phyloP scores from a whole-genome alignment of 2,113 vertebrate species.

The Butorides virescens region DNA sequence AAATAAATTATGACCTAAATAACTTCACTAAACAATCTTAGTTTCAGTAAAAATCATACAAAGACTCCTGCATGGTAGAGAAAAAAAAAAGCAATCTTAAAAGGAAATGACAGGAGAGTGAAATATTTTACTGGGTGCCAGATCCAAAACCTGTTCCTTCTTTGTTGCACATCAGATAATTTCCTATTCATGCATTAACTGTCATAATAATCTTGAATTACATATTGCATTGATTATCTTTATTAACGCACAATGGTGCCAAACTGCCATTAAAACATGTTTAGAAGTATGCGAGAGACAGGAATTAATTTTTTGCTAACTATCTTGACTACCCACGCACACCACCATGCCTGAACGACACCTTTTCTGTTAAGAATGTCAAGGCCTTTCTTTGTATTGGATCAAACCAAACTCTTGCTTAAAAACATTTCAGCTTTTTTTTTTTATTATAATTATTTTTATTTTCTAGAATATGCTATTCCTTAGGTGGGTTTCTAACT shows the following conservation, averaged over 20 bases:
- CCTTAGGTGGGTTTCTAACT: background rate
- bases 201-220: background rate
- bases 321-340: background rate
- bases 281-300: background rate
- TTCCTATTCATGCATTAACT: background rate
- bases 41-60: background rate
- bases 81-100: background rate
- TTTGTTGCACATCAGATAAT: background rate
- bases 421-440: background rate
- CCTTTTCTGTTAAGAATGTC: background rate
- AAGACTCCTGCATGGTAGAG: background rate
- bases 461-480: background rate
- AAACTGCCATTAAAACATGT: background rate
- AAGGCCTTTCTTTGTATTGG: background rate
- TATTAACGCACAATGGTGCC: background rate
- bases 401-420: background rate
- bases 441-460: background rate
- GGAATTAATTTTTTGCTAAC: background rate
- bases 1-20: background rate
- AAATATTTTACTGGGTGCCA: background rate
- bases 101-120: background rate
- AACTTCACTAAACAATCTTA: background rate
- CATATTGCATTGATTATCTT: background rate
- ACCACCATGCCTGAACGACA: background rate
- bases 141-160: background rate